Base-by-base conservation (phyloP, 2,888 invertebrate species). In the Lymantria monacha region DNA sequence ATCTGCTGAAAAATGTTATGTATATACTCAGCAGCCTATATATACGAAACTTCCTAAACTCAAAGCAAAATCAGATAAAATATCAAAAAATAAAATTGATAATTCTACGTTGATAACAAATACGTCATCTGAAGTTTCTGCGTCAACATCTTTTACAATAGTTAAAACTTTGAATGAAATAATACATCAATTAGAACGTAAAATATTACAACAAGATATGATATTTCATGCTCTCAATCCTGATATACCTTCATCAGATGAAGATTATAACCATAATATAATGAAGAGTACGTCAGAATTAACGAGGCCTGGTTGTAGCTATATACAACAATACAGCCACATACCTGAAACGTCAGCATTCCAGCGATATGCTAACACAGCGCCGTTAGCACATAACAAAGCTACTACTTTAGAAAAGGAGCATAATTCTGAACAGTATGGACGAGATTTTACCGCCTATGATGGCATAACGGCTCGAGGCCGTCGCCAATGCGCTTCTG, bases 331-430 rank as follows among this genome's bases (percentile, higher is more conserved):
- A 57, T 91, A 91, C 61, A 90, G 90, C 55, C 91, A 87, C 56
- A 72, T 91, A 40, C 88, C 91, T 33, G 84, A 85, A 63, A 85
- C 82, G 11, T 89, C 90, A 7, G 90, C 89, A n/a, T 91, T 90
- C 56, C 89, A 90, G 65, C 74, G 83, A 56, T 83, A 83, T 51
- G 70, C 79, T 3, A 86, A 85, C 69, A 69, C 81, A 8, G 74
- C 81, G 1, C 81, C 85, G 1, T 61, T 83, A 30, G 79, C 85
- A n/a, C 78, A 83, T 3, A 87, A 81, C 52, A 87, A 84, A 70
- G 82, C 84, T 33, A 83, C 85, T 22, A 84, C 84, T 40, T 75
- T 88, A 47, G 82, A 85, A 55, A 90, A 87, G 63, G 86, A 87
- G 68, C 89, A 87, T 53, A 88, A 87, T 57, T 88, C 89, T 3